phyloP scores from a whole-genome alignment of 2,888 invertebrate species.

The Ormyrus thymus region DNA sequence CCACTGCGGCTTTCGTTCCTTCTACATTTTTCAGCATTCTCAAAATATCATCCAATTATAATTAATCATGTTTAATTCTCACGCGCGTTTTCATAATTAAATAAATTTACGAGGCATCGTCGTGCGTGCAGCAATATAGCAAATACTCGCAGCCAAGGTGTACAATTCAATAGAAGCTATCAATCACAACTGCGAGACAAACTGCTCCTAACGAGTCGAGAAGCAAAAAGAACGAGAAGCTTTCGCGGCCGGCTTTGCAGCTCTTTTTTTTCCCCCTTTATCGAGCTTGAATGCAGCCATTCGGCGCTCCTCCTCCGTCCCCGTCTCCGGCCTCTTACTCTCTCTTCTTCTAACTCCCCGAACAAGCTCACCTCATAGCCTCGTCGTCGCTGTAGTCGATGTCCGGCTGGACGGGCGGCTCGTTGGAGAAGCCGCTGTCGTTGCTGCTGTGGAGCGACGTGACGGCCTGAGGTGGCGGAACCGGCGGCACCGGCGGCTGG shows the following conservation, averaged over 20 bases:
- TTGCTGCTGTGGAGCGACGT: conserved; percentile 91
- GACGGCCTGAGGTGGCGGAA: conserved; percentile 73
- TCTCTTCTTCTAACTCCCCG: background rate
- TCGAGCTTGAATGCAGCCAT: background rate
- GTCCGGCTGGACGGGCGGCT: conserved; percentile 91
- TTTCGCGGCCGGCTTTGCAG: background rate
- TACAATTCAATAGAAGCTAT: too few relatives aligned
- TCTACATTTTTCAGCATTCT: background rate
- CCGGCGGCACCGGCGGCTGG: conserved; percentile 75
- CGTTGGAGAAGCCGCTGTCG: conserved; percentile 92
- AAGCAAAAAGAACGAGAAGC: conserved; percentile 8
- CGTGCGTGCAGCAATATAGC: too few relatives aligned
- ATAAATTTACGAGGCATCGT: too few relatives aligned
- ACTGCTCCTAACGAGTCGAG: too few relatives aligned
- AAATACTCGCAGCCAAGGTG: too few relatives aligned
- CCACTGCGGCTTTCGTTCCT: conserved; percentile 14
- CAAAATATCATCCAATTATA: too few relatives aligned
- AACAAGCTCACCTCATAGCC: conserved; percentile 79
- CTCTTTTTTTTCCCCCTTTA: background rate
- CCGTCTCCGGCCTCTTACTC: background rate
- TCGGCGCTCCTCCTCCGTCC: background rate
- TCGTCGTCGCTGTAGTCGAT: conserved; percentile 94
- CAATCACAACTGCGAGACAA: too few relatives aligned
- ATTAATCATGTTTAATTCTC: too few relatives aligned
- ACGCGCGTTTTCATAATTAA: too few relatives aligned